Evolutionary conservation across 2,888 invertebrate genomes (phyloP), one percentile per base, ranked within the genome.

Genomic region (Nemotelus nigrinus): DNA sequence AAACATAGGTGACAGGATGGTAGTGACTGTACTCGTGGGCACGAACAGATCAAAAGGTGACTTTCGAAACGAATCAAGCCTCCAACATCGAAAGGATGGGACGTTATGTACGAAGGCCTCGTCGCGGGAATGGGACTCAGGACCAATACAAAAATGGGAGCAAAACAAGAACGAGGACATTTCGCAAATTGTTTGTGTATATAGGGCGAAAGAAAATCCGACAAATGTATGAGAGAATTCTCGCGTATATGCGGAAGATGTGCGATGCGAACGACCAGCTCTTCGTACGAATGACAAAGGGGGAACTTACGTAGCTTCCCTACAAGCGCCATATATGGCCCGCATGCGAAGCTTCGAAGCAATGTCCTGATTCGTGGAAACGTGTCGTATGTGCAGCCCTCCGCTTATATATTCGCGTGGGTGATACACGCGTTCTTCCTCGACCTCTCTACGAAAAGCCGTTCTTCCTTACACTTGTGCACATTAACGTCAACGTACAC

Each of bases 291-390:
- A 70, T 60, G 70, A 76, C 65, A 65, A 43, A 43, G 70, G 70
- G 55, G 41, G 43, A 53, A 10, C 43, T 70, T 70, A 63, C 58
- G 58, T 60, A 74, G 43, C 43, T 6, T 70, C 45, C 63, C 63
- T 41, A 48, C 74, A 8, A 57, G 48, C 57, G 60, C 48, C 74
- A 74, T 74, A 60, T 74, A 74, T 74, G 74, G 60, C 63, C 48
- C 74, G 74, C 76, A 76, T 76, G 79, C 55, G 64, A 60, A 74
- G 48, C 64, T n/a, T n/a, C 74, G 55, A 77, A 68, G 74, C 74
- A 60, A 74, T 74, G 74, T 74, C 79, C 77, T 77, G 79, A 79
- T 79, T 79, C 79, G 79, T 79, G 77, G 79, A 75, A 65, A 77
- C 43, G 64, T 53, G 70, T 55, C 77, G 77, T 77, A 72, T 72